Conservation (phyloP, 2,113 vertebrate species). For the Antechinus flavipes region DNA sequence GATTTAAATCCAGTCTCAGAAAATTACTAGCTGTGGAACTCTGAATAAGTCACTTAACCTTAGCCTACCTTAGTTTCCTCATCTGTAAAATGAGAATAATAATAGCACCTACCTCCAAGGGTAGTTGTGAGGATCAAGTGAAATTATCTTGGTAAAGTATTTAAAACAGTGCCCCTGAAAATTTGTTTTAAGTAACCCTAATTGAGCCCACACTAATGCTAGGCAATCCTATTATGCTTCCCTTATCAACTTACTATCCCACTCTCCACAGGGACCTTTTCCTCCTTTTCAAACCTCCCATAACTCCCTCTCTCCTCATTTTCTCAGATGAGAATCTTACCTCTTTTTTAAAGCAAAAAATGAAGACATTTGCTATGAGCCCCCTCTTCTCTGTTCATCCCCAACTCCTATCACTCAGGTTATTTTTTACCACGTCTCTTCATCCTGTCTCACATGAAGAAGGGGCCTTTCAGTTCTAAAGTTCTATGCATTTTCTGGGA, state of each 20-base stretch:
- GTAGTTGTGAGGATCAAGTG: not conserved
- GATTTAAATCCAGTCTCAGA: not conserved
- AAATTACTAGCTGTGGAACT: not conserved
- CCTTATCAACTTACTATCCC: not conserved
- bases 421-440: not conserved
- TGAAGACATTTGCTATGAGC: not conserved
- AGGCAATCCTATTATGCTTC: not conserved
- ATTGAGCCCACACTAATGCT: not conserved
- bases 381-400: too few species aligned
- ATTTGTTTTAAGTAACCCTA: not conserved
- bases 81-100: not conserved
- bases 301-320: not conserved
- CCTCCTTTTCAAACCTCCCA: not conserved
- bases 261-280: not conserved
- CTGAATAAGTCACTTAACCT: not conserved
- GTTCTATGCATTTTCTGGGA: not conserved
- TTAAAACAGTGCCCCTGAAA: not conserved
- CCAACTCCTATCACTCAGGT: not conserved
- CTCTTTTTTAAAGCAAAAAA: not conserved
- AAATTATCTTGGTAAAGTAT: not conserved
- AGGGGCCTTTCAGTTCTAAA: not conserved
- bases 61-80: not conserved
- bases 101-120: not conserved
- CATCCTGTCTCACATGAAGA: not conserved
- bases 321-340: not conserved